Base-by-base conservation (phyloP, 2,888 invertebrate genomes). In the Troides aeacus region DNA sequence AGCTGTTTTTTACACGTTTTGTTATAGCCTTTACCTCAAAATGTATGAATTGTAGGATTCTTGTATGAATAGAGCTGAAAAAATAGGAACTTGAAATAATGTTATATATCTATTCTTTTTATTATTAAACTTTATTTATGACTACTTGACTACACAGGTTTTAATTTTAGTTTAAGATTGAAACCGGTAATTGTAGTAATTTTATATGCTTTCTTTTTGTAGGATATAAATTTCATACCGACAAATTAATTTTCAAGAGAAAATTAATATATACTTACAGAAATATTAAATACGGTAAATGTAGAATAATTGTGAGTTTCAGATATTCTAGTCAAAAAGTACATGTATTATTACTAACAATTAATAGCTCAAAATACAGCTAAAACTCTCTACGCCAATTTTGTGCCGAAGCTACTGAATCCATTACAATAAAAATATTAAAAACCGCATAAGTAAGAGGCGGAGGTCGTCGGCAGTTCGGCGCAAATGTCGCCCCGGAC, bases 401-500 rank as follows among this genome's bases (percentile, higher is more conserved):
- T 72, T 82, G 81, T 83, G 72, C 85, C 71, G 72, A 72, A 81
- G 81, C 87, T 89, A 82, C 86, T 86, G 80, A 80, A 79, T 82
- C 87, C 81, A 94, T 94, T 93, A 93, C 94, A 94, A 94, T 94
- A 94, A 94, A 94, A 94, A 92, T 93, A 93, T 93, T 92, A 93
- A 92, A 93, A 93, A 92, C 92, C 90, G 91, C 89, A 92, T 92
- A 92, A 92, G 92, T 92, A 92, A 91, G 90, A 89, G 90, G 84
- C 85, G 84, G 86, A 92, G 90, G 92, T 92, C 92, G 89, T 77
- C 87, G 89, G 93, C 89, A 90, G 91, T 93, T 93, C 85, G 85
- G 90, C 84, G 90, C 93, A 93, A 93, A 93, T 93, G 93, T 92
- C 92, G 88, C 92, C 90, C 80, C 82, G 89, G 86, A 89, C 90